Evolutionary conservation across 2,888 invertebrate genomes (phyloP).

Genomic region (Ischnus inquisitorius): DNA sequence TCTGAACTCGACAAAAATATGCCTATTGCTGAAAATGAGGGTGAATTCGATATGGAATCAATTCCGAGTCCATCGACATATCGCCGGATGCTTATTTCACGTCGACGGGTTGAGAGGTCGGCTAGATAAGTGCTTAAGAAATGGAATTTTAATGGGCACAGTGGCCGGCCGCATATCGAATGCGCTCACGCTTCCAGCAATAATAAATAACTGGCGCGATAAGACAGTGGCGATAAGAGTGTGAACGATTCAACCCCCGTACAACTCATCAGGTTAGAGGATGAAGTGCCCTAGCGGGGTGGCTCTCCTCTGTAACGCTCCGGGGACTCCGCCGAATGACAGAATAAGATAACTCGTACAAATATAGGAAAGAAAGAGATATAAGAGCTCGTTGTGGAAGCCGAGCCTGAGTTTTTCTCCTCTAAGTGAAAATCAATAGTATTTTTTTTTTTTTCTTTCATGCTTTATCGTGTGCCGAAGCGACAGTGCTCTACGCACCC

Average conservation of each 20-base stretch:
- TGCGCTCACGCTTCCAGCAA: conserved; percentile 26
- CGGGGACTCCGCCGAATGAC: conserved; percentile 67
- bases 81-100: conserved; percentile 29
- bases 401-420: conserved; percentile 73
- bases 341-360: conserved; percentile 79
- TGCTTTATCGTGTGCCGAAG: conserved; percentile 23
- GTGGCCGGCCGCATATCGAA: conserved; percentile 23
- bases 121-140: conserved; percentile 63
- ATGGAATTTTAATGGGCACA: conserved; percentile 67
- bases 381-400: conserved; percentile 15
- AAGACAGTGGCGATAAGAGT: conserved; percentile 62
- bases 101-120: neutral
- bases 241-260: conserved; percentile 54
- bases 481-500: conserved; percentile 23
- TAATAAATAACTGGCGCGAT: conserved; percentile 68
- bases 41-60: conserved; percentile 29
- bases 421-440: conserved; percentile 59
- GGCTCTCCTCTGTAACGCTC: conserved; percentile 21
- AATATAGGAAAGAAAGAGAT: conserved; percentile 75
- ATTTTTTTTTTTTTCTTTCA: conserved; percentile 14
- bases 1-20: neutral
- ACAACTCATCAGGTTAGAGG: conserved; percentile 48
- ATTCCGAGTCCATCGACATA: conserved; percentile 28
- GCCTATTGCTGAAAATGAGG: conserved; percentile 21
- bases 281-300: conserved; percentile 38